A percentile compares a stretch with the other conserved stretches of the same genome.
These are phyloP conservation scores for Plectrocnemia conspersa DNA, from an alignment of 1,140 invertebrate genomes.

Conservation along the genomic window DNA sequence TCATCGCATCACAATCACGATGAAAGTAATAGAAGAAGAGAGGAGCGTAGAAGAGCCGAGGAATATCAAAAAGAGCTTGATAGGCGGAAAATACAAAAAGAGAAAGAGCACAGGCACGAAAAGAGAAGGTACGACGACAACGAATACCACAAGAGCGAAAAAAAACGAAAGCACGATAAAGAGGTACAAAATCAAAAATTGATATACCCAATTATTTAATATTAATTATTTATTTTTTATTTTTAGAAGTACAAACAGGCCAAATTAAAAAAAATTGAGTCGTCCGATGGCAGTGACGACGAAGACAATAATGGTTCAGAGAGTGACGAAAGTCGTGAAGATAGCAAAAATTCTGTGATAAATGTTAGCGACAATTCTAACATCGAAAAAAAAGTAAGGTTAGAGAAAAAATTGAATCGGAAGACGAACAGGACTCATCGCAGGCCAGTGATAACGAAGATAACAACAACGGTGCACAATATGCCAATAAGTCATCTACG, in stretches of 20 bases:
- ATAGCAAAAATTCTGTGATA: conserved; percentile 8
- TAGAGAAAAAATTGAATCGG: conserved; percentile 6
- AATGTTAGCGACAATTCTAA: neutral
- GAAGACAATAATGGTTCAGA: conserved; percentile 11
- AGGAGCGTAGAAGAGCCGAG: neutral
- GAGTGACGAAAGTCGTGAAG: neutral
- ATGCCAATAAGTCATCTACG: conserved; percentile 1
- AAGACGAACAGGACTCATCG: neutral
- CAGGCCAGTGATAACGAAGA: neutral
- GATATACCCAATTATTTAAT: too few species aligned
- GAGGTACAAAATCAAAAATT: conserved; percentile 18
- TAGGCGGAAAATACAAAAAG: neutral
- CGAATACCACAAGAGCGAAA: conserved; percentile 3
- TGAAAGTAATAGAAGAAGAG: neutral
- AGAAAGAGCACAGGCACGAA: neutral
- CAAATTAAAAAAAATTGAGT: neutral
- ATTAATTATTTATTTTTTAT: too few species aligned
- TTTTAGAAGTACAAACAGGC: conserved; percentile 11
- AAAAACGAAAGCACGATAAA: conserved; percentile 23
- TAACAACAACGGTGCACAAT: neutral
- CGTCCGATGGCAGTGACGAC: conserved; percentile 1
- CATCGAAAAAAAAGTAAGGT: conserved; percentile 3
- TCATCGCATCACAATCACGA: neutral
- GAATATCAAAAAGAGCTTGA: neutral
- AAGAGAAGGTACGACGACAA: conserved; percentile 4